Evolutionary conservation across 1,140 invertebrate genomes (phyloP).

Genomic region (Calosoma granatense): DNA sequence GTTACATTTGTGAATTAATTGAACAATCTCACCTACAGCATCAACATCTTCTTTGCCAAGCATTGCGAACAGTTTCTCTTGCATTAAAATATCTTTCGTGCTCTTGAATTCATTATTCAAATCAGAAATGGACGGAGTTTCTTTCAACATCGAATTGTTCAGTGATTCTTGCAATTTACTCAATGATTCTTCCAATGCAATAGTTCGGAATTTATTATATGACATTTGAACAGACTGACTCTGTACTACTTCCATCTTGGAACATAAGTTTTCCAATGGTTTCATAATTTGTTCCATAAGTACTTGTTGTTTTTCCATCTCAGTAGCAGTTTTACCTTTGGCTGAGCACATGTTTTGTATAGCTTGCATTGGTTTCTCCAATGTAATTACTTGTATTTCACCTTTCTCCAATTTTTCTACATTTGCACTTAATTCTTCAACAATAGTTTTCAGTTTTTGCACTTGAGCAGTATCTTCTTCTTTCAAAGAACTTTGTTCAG

Average conservation of each 20-base stretch:
- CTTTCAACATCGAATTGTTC: background rate
- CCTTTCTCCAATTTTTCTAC: conserved; percentile 13
- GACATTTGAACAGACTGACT: background rate
- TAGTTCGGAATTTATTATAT: conserved; percentile 1
- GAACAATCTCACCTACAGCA: background rate
- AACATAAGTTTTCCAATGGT: conserved; percentile 23
- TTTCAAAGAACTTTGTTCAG: conserved; percentile 11
- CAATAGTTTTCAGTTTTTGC: conserved; percentile 19
- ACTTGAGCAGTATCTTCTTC: conserved; percentile 19
- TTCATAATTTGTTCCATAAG: conserved; percentile 25
- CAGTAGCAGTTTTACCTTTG: conserved; percentile 14
- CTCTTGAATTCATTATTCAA: background rate
- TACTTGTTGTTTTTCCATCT: conserved; percentile 20
- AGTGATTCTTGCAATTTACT: background rate
- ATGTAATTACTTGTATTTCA: conserved; percentile 14
- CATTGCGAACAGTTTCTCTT: background rate
- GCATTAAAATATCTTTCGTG: background rate
- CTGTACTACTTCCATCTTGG: background rate
- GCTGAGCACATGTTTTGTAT: conserved; percentile 17
- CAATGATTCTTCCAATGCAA: background rate
- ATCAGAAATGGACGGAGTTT: background rate
- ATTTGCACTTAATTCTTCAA: conserved; percentile 16
- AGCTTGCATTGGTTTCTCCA: conserved; percentile 21
- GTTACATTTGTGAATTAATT: background rate
- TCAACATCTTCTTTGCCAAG: background rate